phyloP scores from a whole-genome alignment of 2,113 vertebrate species.

The Hassar affinis region DNA sequence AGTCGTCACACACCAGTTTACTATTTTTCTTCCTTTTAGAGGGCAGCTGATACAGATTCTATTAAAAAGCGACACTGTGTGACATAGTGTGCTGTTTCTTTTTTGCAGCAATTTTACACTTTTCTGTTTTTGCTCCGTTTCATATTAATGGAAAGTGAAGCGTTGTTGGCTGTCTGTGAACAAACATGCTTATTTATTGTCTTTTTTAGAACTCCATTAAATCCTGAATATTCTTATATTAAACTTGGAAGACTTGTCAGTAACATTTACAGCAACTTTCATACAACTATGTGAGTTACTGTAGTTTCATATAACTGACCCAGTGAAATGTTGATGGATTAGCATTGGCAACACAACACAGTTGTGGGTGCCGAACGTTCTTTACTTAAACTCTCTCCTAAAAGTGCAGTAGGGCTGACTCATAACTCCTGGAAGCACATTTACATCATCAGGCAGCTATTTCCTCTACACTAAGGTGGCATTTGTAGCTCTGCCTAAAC shows the following conservation, averaged over 20 bases:
- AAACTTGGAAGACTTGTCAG: background rate
- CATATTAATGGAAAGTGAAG: background rate
- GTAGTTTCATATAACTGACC: background rate
- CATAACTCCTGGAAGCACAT: constrained; percentile 39
- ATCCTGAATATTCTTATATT: background rate
- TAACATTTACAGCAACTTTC: background rate
- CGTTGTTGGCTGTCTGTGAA: background rate
- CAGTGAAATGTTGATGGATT: constrained; percentile 10
- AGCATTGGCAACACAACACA: constrained; percentile 18
- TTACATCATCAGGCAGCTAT: constrained; percentile 48
- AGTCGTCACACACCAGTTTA: constrained; percentile 42
- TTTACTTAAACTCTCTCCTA: constrained; percentile 12
- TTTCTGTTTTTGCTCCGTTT: constrained; percentile 4
- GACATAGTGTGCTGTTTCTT: background rate
- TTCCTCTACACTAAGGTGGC: constrained; percentile 48
- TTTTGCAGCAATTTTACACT: background rate
- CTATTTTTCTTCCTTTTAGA: constrained; percentile 44
- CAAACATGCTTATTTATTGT: constrained; percentile 22
- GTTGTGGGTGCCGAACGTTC: background rate
- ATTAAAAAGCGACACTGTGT: constrained; percentile 31
- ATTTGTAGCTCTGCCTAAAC: constrained; percentile 47
- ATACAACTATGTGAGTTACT: background rate
- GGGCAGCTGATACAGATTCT: constrained; percentile 37
- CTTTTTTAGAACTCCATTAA: background rate
- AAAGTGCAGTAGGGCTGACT: constrained; percentile 28